A percentile compares a stretch with the other conserved stretches of the same genome.
Conservation (phyloP, 2,888 invertebrate genomes). For the Coleophora deauratella region DNA sequence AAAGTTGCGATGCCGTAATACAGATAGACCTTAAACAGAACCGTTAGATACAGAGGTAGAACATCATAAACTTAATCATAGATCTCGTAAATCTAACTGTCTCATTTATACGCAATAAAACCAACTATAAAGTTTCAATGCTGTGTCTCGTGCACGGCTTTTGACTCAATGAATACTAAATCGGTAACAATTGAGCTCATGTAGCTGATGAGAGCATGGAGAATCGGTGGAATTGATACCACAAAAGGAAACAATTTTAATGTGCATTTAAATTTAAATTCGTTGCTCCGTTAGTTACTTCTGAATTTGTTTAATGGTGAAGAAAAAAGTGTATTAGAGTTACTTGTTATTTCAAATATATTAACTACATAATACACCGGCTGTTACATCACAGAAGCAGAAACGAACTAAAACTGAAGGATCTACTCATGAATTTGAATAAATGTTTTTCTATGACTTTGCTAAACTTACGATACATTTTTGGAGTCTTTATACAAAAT, state of each 20-base stretch:
- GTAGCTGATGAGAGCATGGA: constrained; percentile 51
- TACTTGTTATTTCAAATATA: too few relatives aligned
- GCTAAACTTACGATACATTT: too few relatives aligned
- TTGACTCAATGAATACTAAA: constrained; percentile 56
- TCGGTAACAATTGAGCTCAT: constrained; percentile 60
- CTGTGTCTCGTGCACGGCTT: constrained; percentile 52
- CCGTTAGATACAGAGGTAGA: too few relatives aligned
- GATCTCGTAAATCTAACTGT: constrained; percentile 61
- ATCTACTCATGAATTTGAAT: too few relatives aligned
- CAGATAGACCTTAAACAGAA: constrained; percentile 33
- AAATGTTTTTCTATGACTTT: too few relatives aligned
- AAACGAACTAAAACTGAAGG: too few relatives aligned
- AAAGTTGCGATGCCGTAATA: constrained; percentile 33
- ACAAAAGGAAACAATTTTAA: constrained; percentile 39
- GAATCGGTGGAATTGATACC: constrained; percentile 57
- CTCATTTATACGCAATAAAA: constrained; percentile 68
- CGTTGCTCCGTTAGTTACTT: too few relatives aligned
- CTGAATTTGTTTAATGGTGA: too few relatives aligned
- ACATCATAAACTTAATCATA: constrained; percentile 58
- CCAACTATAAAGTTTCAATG: constrained; percentile 61
- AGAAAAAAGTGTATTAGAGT: too few relatives aligned
- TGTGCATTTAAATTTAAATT: constrained; percentile 13
- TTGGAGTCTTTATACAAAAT: too few relatives aligned
- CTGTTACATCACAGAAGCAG: too few relatives aligned
- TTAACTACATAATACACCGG: too few relatives aligned